Percentiles rank a stretch among this genome's conserved stretches.
Conservation (phyloP, 1,140 invertebrate species). For the Maniola jurtina region DNA sequence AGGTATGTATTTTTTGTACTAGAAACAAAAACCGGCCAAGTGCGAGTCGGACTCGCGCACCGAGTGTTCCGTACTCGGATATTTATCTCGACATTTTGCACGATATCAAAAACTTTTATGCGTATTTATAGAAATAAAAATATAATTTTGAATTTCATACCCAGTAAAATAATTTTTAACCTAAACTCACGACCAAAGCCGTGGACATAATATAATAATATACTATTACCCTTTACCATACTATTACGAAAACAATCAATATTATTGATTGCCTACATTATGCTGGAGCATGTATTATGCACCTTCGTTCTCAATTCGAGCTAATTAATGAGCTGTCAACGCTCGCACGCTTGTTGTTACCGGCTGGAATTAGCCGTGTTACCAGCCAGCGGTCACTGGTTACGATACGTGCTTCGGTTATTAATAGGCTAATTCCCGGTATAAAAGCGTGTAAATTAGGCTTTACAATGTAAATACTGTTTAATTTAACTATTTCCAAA, state of each 20-base stretch:
- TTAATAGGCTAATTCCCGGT: not conserved
- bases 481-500: not conserved
- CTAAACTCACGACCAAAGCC: too few species aligned
- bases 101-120: too few species aligned
- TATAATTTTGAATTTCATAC: too few species aligned
- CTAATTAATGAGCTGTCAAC: constrained; percentile 1
- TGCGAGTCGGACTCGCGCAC: too few species aligned
- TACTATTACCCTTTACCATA: not conserved
- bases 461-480: not conserved
- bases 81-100: too few species aligned
- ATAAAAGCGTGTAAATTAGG: not conserved
- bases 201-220: too few species aligned
- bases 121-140: too few species aligned
- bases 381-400: not conserved
- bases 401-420: not conserved
- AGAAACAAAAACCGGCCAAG: too few species aligned
- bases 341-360: not conserved
- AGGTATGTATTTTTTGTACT: too few species aligned
- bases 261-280: not conserved
- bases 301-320: not conserved
- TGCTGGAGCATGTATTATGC: not conserved
- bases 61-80: too few species aligned
- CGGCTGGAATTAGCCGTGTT: too few species aligned
- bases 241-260: not conserved
- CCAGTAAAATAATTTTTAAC: too few species aligned